Base-by-base conservation (phyloP, 2,888 invertebrate genomes). In the Philereme transversata region DNA sequence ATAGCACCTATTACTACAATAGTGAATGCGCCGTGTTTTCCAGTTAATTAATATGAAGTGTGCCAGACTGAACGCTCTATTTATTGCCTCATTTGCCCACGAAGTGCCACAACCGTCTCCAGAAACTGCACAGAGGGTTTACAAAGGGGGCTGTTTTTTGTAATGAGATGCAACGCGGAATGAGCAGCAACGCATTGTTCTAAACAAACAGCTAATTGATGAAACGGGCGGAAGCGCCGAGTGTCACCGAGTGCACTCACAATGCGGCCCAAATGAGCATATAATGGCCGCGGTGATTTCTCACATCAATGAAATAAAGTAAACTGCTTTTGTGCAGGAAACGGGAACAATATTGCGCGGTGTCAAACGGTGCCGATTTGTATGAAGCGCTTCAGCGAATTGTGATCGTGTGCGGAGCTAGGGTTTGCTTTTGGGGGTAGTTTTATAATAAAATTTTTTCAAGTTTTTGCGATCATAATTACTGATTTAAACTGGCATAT, bases 191-290 rank as follows among this genome's bases (percentile, higher is more conserved):
- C 60, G 7, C 46, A 65, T 66, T 68, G 69, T 68, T 67, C 70
- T 66, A 69, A 68, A 63, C 69, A 57, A 75, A 71, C 74, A 65
- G 87, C 88, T 87, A 88, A 89, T 88, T 86, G 88, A 82, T 82
- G 68, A 63, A 72, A 58, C 57, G 75, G 81, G 83, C 88, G 88
- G 87, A 86, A 78, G 75, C 70, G 73, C 47, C 75, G 70, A 83
- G 87, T 87, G 88, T 88, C 87, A 79, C 83, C 78, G 79, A 73
- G 68, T 67, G 67, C 74, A 55, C 56, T 55, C 67, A 70, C 80
- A 84, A 86, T 83, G 74, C 73, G 60, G 75, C 71, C 77, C 79
- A 87, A 88, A 88, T 87, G 88, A 88, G 83, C 88, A 83, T 83
- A 88, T 85, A 87, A 86, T 87, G 77, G 78, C 68, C 65, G 77